Evolutionary conservation across 2,113 vertebrate genomes (phyloP), one percentile per base, ranked within the genome.

Genomic region (Amblyopsis rosae): DNA sequence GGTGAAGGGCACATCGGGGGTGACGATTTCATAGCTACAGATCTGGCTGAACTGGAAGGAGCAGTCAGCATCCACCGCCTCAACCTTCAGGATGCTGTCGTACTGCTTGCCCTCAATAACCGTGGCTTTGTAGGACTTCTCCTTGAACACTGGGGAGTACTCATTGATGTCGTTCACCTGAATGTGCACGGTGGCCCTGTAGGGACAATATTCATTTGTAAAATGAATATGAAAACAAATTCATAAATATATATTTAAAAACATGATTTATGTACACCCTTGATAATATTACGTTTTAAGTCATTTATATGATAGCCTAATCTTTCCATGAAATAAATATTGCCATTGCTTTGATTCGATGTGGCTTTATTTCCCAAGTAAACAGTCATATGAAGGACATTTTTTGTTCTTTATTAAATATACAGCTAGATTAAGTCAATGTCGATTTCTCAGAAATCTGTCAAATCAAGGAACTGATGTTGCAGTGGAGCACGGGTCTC

Each of bases 21-120:
- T 99, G 62, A 98, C 90, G 0, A 99, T 96, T 79, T 99, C 96
- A 0, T 99, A 99, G 89, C 78, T 98, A 94, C 98, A 99, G 69
- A 99, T 97, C 87, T 98, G 97, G 92, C 97, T 99, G 91, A 97
- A 99, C 92, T 99, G 98, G 6, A 97, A 98, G 0, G 98, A 99
- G 75, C 98, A 99, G 88, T 99, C 98, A 0, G 97, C 96, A 4
- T 99, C 98, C 81, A 96, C 93, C 0, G 98, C 98, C 69, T 99
- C 96, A 87, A 99, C 96, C 67, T 89, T 90, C 78, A 98, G 76
- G 81, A 99, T 92, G 90, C 84, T 97, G 90, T 95, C 94, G 0
- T 93, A 93, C 41, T 92, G 94, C 89, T 90, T 94, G 5, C 96
- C 98, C 85, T 99, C 98, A 0, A 94, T 87, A 0, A 92, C 94